Percentiles rank a stretch among this genome's conserved stretches.
These are phyloP conservation scores for Gallinago jamesoni DNA, from an alignment of 2,113 vertebrate genomes.

Conservation along the genomic window DNA sequence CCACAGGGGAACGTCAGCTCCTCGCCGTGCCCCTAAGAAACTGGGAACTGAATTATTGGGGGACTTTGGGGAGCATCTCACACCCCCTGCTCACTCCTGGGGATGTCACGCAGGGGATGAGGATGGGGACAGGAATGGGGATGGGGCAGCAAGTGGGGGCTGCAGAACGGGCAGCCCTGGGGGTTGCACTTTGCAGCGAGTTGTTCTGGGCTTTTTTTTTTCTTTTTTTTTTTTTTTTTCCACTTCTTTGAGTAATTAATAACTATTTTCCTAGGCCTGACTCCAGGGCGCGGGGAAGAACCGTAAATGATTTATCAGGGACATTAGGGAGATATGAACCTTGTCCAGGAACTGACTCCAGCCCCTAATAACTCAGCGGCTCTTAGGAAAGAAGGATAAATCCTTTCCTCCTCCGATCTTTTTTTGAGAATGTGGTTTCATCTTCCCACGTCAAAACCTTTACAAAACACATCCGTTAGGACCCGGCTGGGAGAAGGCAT, in stretches of 20 bases:
- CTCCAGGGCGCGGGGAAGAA: slow-evolving; percentile 48
- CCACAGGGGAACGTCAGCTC: fast-evolving
- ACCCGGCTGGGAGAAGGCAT: not conserved
- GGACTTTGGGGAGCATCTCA: not conserved
- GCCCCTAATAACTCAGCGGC: slow-evolving; percentile 18
- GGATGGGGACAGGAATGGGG: not conserved
- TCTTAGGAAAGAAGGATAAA: slow-evolving; percentile 33
- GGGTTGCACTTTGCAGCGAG: slow-evolving; percentile 12
- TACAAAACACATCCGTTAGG: not conserved
- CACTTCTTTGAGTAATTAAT: slow-evolving; percentile 64
- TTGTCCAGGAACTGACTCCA: slow-evolving; percentile 42
- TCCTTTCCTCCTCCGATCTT: not conserved
- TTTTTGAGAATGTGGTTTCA: slow-evolving; percentile 5
- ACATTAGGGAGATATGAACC: slow-evolving; percentile 49
- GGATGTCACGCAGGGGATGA: not conserved
- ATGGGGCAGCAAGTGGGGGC: fast-evolving
- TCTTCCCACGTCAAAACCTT: slow-evolving; percentile 49
- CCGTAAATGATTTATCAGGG: slow-evolving; percentile 65
- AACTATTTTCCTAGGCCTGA: slow-evolving; percentile 72
- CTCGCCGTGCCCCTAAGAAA: fast-evolving
- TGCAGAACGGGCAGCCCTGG: fast-evolving
- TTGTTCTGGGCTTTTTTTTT: slow-evolving; percentile 8
- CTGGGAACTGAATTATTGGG: not conserved
- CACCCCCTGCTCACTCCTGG: not conserved
- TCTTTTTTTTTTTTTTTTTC: slow-evolving; percentile 21